These are phyloP conservation scores for Geotrupes spiniger DNA, from an alignment of 2,888 invertebrate species.

Conservation along the genomic window DNA sequence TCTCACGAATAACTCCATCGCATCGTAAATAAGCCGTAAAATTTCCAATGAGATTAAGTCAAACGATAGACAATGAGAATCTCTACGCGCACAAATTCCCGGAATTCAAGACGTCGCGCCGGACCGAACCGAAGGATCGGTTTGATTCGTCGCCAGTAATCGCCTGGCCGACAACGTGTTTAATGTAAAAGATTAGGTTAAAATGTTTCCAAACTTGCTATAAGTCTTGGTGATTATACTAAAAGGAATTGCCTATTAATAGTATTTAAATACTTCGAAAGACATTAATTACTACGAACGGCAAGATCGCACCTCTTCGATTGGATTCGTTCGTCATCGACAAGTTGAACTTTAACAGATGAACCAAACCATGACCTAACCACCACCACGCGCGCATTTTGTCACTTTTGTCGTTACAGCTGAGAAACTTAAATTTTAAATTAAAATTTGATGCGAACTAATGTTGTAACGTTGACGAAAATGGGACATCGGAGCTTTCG, in stretches of 20 bases:
- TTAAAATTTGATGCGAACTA: too few species aligned
- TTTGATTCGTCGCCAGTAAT: neutral
- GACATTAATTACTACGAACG: constrained; percentile 35
- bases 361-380: neutral
- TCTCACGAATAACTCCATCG: constrained; percentile 27
- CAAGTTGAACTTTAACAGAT: too few species aligned
- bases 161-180: constrained; percentile 31
- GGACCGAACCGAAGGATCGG: neutral
- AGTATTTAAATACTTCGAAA: constrained; percentile 43
- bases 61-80: constrained; percentile 28
- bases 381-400: too few species aligned
- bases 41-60: constrained; percentile 30
- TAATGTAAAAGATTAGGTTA: constrained; percentile 47
- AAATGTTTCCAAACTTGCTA: constrained; percentile 44
- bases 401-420: constrained; percentile 3
- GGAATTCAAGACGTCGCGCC: constrained; percentile 21
- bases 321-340: constrained; percentile 6
- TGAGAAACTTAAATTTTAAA: too few species aligned
- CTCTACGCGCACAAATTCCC: constrained; percentile 23
- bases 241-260: constrained; percentile 51
- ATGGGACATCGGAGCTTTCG: too few species aligned
- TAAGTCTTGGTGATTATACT: constrained; percentile 46
- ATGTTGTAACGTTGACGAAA: too few species aligned
- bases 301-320: constrained; percentile 15
- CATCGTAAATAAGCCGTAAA: constrained; percentile 30